Percentiles rank a stretch among this genome's conserved stretches.
Evolutionary conservation across 2,888 invertebrate species (phyloP).

Genomic region (Drosophila planitibia): DNA sequence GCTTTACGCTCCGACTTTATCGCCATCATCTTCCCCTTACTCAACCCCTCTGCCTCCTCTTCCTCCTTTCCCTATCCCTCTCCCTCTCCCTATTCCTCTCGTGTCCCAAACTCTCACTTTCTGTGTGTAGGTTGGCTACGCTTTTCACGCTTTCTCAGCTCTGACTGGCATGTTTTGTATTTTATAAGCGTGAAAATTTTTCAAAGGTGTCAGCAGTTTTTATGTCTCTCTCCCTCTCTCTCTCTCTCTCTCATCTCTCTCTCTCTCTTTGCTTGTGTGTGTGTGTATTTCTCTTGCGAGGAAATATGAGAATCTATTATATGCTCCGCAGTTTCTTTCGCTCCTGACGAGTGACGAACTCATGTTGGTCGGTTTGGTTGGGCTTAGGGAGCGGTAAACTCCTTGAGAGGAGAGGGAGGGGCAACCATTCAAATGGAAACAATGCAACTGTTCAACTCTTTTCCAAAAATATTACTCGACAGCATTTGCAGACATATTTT

Average conservation of each 20-base stretch:
- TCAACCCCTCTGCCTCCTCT: slow-evolving; percentile 5
- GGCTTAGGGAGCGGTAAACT: not conserved
- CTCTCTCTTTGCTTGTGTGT: not conserved
- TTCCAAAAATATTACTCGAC: slow-evolving; percentile 10
- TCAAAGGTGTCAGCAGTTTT: slow-evolving; percentile 77
- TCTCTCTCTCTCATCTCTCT: too few relatives aligned
- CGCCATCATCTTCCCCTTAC: slow-evolving; percentile 36
- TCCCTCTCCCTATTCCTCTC: too few relatives aligned
- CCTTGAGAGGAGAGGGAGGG: not conserved
- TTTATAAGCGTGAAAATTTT: slow-evolving; percentile 79
- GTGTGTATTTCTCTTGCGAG: slow-evolving; percentile 23
- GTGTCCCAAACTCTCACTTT: not conserved
- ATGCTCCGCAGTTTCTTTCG: slow-evolving; percentile 14
- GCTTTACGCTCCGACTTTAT: slow-evolving; percentile 62
- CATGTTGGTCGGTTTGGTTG: not conserved
- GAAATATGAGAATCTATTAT: slow-evolving; percentile 37
- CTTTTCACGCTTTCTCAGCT: slow-evolving; percentile 60
- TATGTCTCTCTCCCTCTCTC: slow-evolving; percentile 17
- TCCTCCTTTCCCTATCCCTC: not conserved
- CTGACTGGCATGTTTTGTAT: slow-evolving; percentile 74
- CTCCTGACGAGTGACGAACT: slow-evolving; percentile 6
- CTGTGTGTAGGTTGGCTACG: slow-evolving; percentile 15
- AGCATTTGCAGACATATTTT: slow-evolving; percentile 15
- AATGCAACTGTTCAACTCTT: slow-evolving; percentile 18
- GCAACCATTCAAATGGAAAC: slow-evolving; percentile 19